Evolutionary conservation across 2,888 invertebrate genomes (phyloP).

Genomic region (Isoperla grammatica): DNA sequence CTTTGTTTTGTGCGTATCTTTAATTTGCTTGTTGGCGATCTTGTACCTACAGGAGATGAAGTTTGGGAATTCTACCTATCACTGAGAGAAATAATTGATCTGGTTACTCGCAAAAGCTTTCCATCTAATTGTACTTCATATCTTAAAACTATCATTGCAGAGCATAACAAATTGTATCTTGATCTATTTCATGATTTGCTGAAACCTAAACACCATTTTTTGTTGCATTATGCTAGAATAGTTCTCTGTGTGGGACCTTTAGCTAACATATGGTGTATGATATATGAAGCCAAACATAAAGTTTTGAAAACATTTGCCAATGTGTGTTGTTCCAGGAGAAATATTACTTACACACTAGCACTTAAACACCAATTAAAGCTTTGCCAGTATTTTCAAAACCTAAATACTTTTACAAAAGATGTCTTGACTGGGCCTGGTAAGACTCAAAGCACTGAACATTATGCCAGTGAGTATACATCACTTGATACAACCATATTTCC

Average conservation of each 20-base stretch:
- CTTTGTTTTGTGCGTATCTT: conserved; percentile 16
- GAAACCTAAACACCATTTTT: conserved; percentile 32
- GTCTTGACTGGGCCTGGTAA: no score
- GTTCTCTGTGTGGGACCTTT: conserved; percentile 31
- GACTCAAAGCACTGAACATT: no score
- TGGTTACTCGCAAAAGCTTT: no score
- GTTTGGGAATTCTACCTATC: background rate
- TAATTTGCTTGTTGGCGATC: conserved; percentile 2
- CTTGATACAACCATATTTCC: no score
- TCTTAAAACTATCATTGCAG: conserved; percentile 16
- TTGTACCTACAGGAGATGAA: background rate
- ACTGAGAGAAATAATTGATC: no score
- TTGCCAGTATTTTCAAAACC: no score
- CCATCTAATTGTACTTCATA: no score
- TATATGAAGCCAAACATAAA: conserved; percentile 34
- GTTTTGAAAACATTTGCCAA: conserved; percentile 29
- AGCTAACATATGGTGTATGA: conserved; percentile 30
- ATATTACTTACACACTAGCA: conserved; percentile 29
- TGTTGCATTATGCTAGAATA: conserved; percentile 30
- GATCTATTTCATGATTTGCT: conserved; percentile 24
- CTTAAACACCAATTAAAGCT: conserved; percentile 28
- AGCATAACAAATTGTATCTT: conserved; percentile 25
- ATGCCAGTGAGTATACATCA: no score
- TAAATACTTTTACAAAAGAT: no score
- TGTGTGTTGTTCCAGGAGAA: conserved; percentile 26